Evolutionary conservation across 2,797 vertebrate species (phyloP), one percentile per base, ranked within the genome.

Genomic region (Selene dorsalis): DNA sequence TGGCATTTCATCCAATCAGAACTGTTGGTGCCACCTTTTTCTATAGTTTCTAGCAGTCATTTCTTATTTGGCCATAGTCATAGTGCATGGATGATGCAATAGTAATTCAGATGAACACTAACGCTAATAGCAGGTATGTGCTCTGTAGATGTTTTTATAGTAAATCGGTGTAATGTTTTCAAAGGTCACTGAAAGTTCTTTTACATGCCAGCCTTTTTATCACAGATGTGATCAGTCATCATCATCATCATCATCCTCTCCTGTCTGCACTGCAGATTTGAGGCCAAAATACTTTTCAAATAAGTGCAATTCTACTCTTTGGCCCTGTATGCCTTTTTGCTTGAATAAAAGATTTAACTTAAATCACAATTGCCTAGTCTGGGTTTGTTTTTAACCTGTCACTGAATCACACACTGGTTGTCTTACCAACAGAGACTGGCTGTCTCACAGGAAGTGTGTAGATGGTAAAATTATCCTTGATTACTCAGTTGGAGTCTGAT

Each of bases 331-430:
- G 62, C 55, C 66, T 82, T 82, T 81, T 91, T 88, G 79, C 80
- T 87, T 89, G 48, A 92, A 91, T 90, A 87, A 91, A 92, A 87
- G 24, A 86, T 75, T 39, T 43, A 75, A 83, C 47, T 77, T 52
- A 75, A 80, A 76, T 76, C 22, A 48, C 20, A 65, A 83, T 66
- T n/a, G 41, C n/a, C 6, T 68, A 1, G 1, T 48, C 30, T 79
- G 16, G 39, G 35, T 71, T 11, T 69, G 38, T 45, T 53, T 66
- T 28, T 39, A 6, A 35, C 63, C 13, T 55, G 11, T 69, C 13
- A 65, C 2, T 2, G 32, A 64, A 59, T 11, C n/a, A n/a, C 13
- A 38, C n/a, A 48, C 4, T 3, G 3, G n/a, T n/a, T 22, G 13
- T 32, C 4, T 47, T 58, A 4, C 56, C 6, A n/a, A 50, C 43